Evolutionary conservation across 2,797 vertebrate species (phyloP), one percentile per base, ranked within the genome.

Genomic region (Falco cherrug): DNA sequence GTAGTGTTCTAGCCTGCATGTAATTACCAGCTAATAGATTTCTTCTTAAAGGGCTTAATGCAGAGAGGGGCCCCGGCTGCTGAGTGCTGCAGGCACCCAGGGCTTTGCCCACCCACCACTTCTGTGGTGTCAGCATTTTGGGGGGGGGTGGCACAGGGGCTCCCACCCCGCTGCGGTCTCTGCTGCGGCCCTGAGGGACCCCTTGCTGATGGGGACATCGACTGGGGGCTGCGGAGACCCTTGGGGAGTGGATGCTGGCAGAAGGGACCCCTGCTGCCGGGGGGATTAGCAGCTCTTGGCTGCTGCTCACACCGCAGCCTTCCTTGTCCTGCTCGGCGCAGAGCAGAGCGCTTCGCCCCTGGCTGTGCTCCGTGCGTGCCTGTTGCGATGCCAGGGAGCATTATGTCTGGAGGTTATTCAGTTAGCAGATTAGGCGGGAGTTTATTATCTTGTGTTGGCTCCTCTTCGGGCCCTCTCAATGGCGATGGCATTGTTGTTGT

Each of bases 361-460:
- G 57, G 37, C 76, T 21, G 20, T 3, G 77, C 63, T 67, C 24
- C 47, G 41, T 4, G 1, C 4, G 10, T 16, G 64, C 73, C 67
- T 5, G 11, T 1, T 3, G 65, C 6, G 65, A 6, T 39, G 67
- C 50, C 31, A 1, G 45, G 33, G 26, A 39, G 50, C 1, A 10
- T 31, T 16, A 1, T 14, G 43, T 70, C 56, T 1, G 13, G 13
- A 18, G 81, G 33, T 17, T 19, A 11, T 10, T 53, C 51, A 1
- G 3, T 20, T 6, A 7, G 26, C 35, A 28, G 71, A 10, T 61
- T 4, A 29, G 73, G 63, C 76, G 60, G 64, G 67, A 14, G 14
- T 25, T 70, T 4, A 1, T 63, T 17, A 0, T 2, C 0, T 1
- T 1, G 12, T 1, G 1, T 28, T 5, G 1, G 35, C 60, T 57